These are phyloP conservation scores for Tachina grossa DNA, from an alignment of 2,888 invertebrate genomes.

Conservation along the genomic window DNA sequence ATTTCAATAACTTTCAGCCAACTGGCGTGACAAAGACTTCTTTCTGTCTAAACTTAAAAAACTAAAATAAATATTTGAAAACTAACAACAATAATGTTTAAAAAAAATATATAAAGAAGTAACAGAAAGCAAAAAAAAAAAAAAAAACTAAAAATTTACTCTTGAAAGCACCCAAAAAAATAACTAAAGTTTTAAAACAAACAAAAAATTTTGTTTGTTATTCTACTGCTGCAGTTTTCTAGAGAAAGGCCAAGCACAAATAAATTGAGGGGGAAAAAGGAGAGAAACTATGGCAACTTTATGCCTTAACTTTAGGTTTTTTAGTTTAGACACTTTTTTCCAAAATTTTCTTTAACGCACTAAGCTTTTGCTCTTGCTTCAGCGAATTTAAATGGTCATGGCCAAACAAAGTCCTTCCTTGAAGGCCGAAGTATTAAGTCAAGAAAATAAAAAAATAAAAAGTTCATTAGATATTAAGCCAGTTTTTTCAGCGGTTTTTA, in stretches of 20 bases:
- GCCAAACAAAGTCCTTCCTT: too few relatives aligned
- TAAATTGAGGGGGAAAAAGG: not conserved
- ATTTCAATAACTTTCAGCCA: constrained; percentile 47
- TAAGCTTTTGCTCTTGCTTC: not conserved
- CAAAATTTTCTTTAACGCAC: constrained; percentile 7
- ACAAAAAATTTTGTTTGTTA: constrained; percentile 12
- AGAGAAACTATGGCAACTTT: constrained; percentile 12
- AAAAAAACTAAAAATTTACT: constrained; percentile 43
- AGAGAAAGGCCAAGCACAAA: constrained; percentile 18
- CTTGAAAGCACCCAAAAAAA: constrained; percentile 18
- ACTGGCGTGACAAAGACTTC: constrained; percentile 50
- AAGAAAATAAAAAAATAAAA: not conserved
- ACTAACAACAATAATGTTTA: constrained; percentile 21
- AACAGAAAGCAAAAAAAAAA: not conserved
- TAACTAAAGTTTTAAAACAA: constrained; percentile 42
- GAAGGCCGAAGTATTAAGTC: too few relatives aligned
- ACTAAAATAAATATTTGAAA: constrained; percentile 53
- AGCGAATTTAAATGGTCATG: not conserved
- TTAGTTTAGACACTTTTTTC: not conserved
- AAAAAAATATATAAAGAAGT: not conserved
- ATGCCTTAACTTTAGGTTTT: not conserved
- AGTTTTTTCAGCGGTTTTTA: too few relatives aligned
- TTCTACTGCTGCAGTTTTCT: constrained; percentile 15
- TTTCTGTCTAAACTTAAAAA: constrained; percentile 21
- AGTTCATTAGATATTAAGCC: too few relatives aligned